Evolutionary conservation across 2,888 invertebrate genomes (phyloP), one percentile per base, ranked within the genome.

Genomic region (Lottia gigantea): DNA sequence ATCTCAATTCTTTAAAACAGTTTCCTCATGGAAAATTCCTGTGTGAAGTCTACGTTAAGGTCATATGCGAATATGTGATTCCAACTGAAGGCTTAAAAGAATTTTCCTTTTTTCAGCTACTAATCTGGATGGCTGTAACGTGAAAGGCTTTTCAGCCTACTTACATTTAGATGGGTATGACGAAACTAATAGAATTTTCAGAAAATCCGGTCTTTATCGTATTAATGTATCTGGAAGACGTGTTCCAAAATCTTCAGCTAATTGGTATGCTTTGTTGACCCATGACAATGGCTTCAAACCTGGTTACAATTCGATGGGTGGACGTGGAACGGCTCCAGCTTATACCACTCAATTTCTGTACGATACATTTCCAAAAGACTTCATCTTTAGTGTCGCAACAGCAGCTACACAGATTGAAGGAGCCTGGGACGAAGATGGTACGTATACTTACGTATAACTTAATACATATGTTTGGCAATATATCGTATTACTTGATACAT

Each of bases 91-190:
- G 15, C 63, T n/a, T 62, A 26, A 23, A 25, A 15, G 4, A 45
- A 45, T 14, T 47, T 23, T 45, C n/a, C 12, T 25, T n/a, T 46
- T 31, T 25, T 26, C 45, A 19, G 2, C 66, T 79, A 80, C 80
- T 12, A 76, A 77, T 6, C 70, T 69, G 15, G 84, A 85, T 66
- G 83, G 83, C 0, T 83, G 83, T 62, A 82, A 86, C 45, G 83
- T 89, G 6, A 83, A 82, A 23, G 94, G 92, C 0, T 95, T 94
- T 82, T 92, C 93, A 0, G 91, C 92, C 68, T 95, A 94, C 94
- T 93, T 93, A 78, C 88, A 95, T 19, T 90, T 95, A 88, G 95
- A 95, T 82, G 94, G 94, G 83, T 94, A 93, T 86, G 94, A 95
- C 86, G 95, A 95, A 95, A 90, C 90, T 70, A 90, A 91, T 47